Conservation (phyloP, 1,140 invertebrate genomes). For the Copidosoma floridanum region DNA sequence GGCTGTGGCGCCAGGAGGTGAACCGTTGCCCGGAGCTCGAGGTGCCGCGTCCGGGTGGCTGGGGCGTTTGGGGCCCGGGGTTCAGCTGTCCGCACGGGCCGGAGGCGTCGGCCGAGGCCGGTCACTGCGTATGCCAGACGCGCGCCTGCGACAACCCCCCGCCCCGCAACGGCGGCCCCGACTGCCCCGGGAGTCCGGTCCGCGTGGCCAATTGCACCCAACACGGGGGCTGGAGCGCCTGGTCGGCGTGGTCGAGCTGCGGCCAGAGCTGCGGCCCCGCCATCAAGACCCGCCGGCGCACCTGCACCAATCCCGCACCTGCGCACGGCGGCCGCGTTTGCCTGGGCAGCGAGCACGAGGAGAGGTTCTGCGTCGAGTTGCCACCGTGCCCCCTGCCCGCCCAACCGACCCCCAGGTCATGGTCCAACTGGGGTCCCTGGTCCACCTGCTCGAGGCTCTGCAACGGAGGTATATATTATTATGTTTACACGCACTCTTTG, state of each 20-base stretch:
- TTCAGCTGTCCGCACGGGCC: conserved; percentile 49
- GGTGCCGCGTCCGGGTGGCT: conserved; percentile 65
- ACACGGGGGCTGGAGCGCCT: conserved; percentile 84
- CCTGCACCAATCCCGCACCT: conserved; percentile 80
- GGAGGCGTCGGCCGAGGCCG: conserved; percentile 33
- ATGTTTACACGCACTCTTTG: too few relatives aligned
- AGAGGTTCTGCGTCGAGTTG: conserved; percentile 74
- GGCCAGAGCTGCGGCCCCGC: conserved; percentile 75
- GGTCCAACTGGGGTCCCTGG: conserved; percentile 75
- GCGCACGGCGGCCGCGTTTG: conserved; percentile 81
- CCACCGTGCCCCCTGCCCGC: conserved; percentile 73
- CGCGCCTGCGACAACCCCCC: conserved; percentile 79
- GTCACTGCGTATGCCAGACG: conserved; percentile 75
- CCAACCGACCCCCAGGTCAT: conserved; percentile 66
- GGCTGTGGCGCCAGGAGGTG: conserved; percentile 72
- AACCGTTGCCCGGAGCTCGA: conserved; percentile 65
- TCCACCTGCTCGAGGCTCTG: conserved; percentile 62
- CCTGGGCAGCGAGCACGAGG: conserved; percentile 73
- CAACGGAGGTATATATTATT: conserved; percentile 57
- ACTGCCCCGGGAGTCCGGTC: conserved; percentile 60
- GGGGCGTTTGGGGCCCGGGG: conserved; percentile 58
- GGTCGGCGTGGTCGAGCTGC: conserved; percentile 86
- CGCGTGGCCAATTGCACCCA: conserved; percentile 76
- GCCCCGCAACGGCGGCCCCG: conserved; percentile 73
- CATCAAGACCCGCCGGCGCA: conserved; percentile 74